Conservation (phyloP, 2,113 vertebrate species). For the Sialia sialis region DNA sequence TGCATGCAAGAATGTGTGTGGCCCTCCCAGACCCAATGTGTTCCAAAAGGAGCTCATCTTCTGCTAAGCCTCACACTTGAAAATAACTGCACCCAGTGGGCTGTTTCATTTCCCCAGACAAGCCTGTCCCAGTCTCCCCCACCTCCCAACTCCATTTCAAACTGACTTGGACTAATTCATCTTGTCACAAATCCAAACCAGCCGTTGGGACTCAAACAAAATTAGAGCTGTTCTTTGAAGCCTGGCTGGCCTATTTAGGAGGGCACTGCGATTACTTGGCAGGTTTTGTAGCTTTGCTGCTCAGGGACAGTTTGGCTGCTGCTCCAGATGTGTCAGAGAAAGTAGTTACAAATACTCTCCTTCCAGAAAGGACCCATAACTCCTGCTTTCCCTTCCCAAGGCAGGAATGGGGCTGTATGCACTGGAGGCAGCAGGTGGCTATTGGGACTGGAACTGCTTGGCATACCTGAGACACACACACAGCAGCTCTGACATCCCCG, state of each 20-base stretch:
- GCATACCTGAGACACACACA: background rate
- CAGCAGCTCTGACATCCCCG: background rate
- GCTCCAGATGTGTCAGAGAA: background rate
- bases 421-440: background rate
- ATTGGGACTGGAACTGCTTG: background rate
- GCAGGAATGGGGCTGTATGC: background rate
- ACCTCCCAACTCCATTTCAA: background rate
- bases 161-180: constrained; percentile 4
- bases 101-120: background rate
- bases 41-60: background rate
- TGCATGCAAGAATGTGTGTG: accelerated
- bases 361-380: background rate
- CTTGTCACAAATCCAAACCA: constrained; percentile 8
- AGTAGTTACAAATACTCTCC: background rate
- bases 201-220: background rate
- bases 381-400: background rate
- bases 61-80: background rate
- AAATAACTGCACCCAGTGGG: background rate
- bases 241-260: constrained; percentile 20
- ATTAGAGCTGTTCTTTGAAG: constrained; percentile 4
- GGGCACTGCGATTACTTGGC: background rate
- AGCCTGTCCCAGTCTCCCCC: background rate
- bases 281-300: background rate
- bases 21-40: background rate
- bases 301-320: background rate